Base-by-base conservation (phyloP, 1,140 invertebrate species). In the Brachionus rubens region DNA sequence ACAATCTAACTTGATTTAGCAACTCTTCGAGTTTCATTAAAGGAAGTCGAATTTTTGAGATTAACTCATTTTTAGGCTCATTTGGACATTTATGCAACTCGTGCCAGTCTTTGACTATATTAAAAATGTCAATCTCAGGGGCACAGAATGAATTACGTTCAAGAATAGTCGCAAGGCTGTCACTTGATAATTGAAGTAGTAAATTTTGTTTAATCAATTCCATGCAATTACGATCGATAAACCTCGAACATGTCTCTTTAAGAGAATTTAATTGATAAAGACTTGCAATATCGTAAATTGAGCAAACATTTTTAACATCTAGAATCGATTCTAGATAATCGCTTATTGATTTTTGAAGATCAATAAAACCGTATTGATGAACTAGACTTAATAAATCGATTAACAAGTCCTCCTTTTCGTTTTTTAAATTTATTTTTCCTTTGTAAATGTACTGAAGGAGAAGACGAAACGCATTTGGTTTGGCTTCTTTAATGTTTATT, bases 391-490 rank as follows among this genome's bases (percentile, higher is more conserved):
- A 84, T 50, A 92, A 91, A 81, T 96, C 93, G 72, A 95, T 85
- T 41, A 95, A 88, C 43, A 90, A 88, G 78, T 94, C 92, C 82
- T 94, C 92, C 81, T 91, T 91, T 77, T 94, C 86, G 78, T 90
- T 88, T 14, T 89, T 88, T 30, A 98, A 85, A 56, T 90, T 90
- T 87, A 98, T 90, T 78, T 90, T 90, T 41, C 92, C 92, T 76
- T 92, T 94, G 82, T 99, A 99, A 56, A 99, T 93, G 85, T 99
- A 99, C 80, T 92, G 90, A 0, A 98, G 85, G 0, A 99, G 86
- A 56, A 89, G 88, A 84, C 92, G 92, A 81, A 99, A 98, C 19
- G 94, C 91, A 76, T 89, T 87, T 21, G 94, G 83, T n/a, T 91
- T 91, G 30, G 93, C 89, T 78, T 90, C 91, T 82, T 91, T 89